Evolutionary conservation across 1,140 invertebrate species (phyloP).

Genomic region (Bombus soroeensis): DNA sequence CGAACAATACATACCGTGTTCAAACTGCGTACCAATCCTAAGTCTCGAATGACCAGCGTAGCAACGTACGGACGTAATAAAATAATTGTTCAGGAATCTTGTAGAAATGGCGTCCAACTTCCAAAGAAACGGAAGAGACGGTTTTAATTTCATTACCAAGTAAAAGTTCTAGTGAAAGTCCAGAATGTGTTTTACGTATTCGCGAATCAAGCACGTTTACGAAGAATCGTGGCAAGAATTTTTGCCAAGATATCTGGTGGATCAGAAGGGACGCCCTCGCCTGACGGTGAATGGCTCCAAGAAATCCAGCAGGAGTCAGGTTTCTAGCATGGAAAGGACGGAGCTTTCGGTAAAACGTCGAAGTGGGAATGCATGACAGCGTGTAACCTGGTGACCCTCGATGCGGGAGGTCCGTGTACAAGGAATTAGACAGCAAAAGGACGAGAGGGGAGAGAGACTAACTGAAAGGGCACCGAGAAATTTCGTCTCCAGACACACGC

Average conservation of each 20-base stretch:
- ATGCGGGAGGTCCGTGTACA: constrained; percentile 61
- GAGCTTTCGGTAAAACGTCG: constrained; percentile 45
- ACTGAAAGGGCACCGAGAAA: constrained; percentile 55
- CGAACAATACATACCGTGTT: too few species aligned
- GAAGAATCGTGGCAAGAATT: background rate
- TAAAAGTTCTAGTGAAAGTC: background rate
- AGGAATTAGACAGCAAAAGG: constrained; percentile 50
- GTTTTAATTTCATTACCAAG: background rate
- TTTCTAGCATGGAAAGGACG: constrained; percentile 18
- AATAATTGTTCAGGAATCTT: background rate
- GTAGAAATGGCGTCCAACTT: background rate
- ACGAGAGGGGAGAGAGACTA: background rate
- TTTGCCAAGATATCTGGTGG: constrained; percentile 24
- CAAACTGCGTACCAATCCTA: too few species aligned
- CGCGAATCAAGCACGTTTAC: background rate
- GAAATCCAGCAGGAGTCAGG: constrained; percentile 49
- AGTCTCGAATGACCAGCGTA: too few species aligned
- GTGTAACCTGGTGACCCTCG: constrained; percentile 57
- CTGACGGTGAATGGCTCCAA: constrained; percentile 5
- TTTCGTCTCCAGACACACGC: constrained; percentile 20
- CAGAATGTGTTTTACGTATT: too few species aligned
- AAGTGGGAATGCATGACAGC: constrained; percentile 29
- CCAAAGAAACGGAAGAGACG: background rate
- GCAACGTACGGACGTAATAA: background rate
- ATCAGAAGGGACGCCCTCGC: background rate